Base-by-base conservation (phyloP, 2,113 vertebrate species). In the Grantiella picta region DNA sequence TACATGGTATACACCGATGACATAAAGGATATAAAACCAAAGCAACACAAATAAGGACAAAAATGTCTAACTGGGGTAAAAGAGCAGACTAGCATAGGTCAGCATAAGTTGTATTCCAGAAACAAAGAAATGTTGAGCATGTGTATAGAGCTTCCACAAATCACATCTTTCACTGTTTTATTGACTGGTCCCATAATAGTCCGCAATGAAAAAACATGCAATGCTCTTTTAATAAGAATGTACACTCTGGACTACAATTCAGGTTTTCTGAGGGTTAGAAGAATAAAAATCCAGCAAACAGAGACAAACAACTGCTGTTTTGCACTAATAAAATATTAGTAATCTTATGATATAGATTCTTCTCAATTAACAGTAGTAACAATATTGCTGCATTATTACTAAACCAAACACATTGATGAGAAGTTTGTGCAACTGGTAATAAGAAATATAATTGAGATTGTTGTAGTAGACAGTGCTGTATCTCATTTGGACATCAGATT, bases 1-100 rank as follows among this genome's bases (percentile, higher is more conserved):
- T 40, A 73, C 36, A 21, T 1, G 3, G 47, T 0, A 3, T 31
- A 36, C 6, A 52, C 0, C 15, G 7, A 17, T 15, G 11, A 40
- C 70, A 92, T 56, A 80, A 82, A 65, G 31, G 19, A 54, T 45
- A 70, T 49, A 57, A 82, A 92, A 36, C 4, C 9, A 56, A 86
- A 80, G 20, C 4, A 82, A 64, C 9, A 40, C 17, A 56, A 49
- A 72, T 6, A 59, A 19, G 33, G 4, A 1, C 15, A 69, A 75
- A 75, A 8, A 25, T 9, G 12, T 45, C 1, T n/a, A 53, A 78
- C 8, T 40, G 24, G 13, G 28, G 8, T 35, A 73, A 64, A 85
- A 86, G 15, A 63, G 14, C 19, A 73, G 35, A 21, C 15, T 65
- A 64, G 25, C 17, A 38, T 18, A 56, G 9, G 8, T 49, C 38